These are phyloP conservation scores for Muricea muricata DNA, from an alignment of 92 coral and sea anemone species.

Conservation along the genomic window DNA sequence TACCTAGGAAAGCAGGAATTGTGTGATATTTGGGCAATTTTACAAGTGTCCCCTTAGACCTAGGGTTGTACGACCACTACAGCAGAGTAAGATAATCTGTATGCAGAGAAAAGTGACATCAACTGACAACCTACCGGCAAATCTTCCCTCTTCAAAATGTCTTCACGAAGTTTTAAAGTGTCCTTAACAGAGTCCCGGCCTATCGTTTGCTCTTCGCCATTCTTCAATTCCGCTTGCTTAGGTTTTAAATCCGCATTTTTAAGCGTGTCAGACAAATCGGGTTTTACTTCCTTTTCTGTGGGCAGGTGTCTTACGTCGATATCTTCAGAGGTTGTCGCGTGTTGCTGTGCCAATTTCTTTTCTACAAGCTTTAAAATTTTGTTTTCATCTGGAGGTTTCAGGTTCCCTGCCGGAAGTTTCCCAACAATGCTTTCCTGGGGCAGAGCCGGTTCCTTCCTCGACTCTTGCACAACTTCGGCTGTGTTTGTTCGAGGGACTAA, in stretches of 20 bases:
- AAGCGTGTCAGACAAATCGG: not conserved
- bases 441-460: constrained; percentile 35
- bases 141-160: not conserved
- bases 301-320: not conserved
- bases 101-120: too few relatives aligned
- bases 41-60: too few relatives aligned
- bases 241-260: not conserved
- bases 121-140: too few relatives aligned
- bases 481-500: not conserved
- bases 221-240: too few relatives aligned
- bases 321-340: not conserved
- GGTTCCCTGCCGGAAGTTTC: constrained; percentile 17
- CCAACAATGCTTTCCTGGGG: constrained; percentile 56
- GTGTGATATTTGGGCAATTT: too few relatives aligned
- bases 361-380: too few relatives aligned
- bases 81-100: too few relatives aligned
- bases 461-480: constrained; percentile 16
- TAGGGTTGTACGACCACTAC: too few relatives aligned
- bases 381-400: too few relatives aligned
- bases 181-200: not conserved
- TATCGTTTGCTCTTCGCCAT: not conserved
- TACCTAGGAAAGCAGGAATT: too few relatives aligned
- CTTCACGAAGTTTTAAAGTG: not conserved
- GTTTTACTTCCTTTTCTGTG: too few relatives aligned
- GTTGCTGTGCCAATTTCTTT: not conserved